Evolutionary conservation across 2,888 invertebrate species (phyloP), one percentile per base, ranked within the genome.

Genomic region (Plagodis dolabraria): DNA sequence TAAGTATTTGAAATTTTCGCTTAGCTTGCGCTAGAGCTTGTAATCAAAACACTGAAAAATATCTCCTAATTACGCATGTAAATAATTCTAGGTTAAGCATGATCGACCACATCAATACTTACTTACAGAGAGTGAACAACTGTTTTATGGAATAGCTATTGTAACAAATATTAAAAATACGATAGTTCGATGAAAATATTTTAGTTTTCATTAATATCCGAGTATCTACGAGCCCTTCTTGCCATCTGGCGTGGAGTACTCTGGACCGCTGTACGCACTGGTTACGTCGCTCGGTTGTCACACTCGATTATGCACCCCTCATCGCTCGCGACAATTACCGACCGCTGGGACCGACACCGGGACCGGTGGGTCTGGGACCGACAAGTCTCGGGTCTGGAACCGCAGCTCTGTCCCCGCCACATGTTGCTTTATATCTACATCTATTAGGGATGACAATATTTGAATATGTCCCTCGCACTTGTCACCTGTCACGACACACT

Each of bases 271-370:
- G n/a, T n/a, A n/a, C 33, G n/a, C 11, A 2, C 46, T 6, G n/a
- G 46, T 10, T 10, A 46, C 33, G 38, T 7, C 35, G 11, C 22
- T 38, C 22, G 8, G 22, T 48, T 38, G 38, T 48, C 48, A 33
- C 48, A 48, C 48, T 48, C 38, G 48, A 48, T 48, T 38, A 38
- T 48, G 38, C 38, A 33, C 48, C 48, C 47, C 12, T 35, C 47
- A 7, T 12, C 2, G 11, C 47, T 9, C 47, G 35, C 12, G 47
- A 36, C 47, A 34, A 35, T 35, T 12, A 7, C 36, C 36, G 33
- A 34, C 47, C 47, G 47, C 47, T 5, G 43, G 43, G 43, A 11
- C 43, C 40, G 2, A 5, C 40, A 10, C 10, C 8, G 8, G 10
- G 42, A 42, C 42, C 9, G 36, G 9, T 36, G 36, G 2, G 6